Conservation (phyloP, 1,140 invertebrate genomes). For the Zaprionus kolodkinae region DNA sequence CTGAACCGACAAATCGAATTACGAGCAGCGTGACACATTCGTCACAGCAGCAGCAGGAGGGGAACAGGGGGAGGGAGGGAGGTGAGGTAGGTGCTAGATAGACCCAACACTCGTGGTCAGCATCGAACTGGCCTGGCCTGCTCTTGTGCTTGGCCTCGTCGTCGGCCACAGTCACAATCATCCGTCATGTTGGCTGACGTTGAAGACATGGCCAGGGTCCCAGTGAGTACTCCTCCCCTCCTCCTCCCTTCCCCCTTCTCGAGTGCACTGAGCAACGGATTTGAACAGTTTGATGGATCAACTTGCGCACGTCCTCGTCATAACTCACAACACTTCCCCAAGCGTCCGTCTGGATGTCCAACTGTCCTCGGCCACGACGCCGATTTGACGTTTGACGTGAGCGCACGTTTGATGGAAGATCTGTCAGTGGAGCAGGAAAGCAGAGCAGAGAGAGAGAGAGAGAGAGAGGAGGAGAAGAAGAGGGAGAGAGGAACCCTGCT, state of each 20-base stretch:
- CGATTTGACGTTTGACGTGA: constrained; percentile 79
- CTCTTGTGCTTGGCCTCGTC: constrained; percentile 45
- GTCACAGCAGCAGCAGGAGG: constrained; percentile 48
- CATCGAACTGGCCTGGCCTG: constrained; percentile 18
- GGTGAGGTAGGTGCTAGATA: not conserved
- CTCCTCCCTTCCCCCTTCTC: constrained; percentile 1
- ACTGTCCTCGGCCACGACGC: constrained; percentile 59
- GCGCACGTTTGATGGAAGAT: constrained; percentile 78
- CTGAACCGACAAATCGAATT: constrained; percentile 70
- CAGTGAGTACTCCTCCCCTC: constrained; percentile 12
- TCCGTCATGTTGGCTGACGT: constrained; percentile 69
- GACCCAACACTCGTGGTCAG: constrained; percentile 26
- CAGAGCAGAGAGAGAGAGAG: not conserved
- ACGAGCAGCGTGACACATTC: constrained; percentile 68
- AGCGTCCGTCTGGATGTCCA: constrained; percentile 16
- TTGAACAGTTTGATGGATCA: constrained; percentile 82
- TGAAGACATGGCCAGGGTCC: constrained; percentile 55
- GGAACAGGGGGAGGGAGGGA: not conserved
- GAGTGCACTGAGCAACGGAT: constrained; percentile 70
- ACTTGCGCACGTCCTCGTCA: constrained; percentile 77
- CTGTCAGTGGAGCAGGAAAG: constrained; percentile 52
- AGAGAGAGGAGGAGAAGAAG: no score
- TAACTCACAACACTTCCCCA: constrained; percentile 76
- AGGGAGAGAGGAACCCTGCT: constrained; percentile 43
- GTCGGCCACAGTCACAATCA: constrained; percentile 76